Percentiles rank a stretch among this genome's conserved stretches.
Conservation (phyloP, 2,888 invertebrate genomes). For the Apotomis capreana region DNA sequence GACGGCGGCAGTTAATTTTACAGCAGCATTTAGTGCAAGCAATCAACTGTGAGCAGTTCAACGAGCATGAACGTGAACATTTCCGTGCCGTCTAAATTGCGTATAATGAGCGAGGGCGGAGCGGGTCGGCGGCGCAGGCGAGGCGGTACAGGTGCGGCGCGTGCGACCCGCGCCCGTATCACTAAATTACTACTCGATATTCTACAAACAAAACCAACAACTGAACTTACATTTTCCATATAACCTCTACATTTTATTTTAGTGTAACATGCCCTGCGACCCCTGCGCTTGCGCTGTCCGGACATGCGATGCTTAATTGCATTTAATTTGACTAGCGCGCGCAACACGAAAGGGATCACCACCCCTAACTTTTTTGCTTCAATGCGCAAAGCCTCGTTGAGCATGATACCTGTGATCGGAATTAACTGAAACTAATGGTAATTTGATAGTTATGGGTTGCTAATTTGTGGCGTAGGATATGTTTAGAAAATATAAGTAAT, state of each 20-base stretch:
- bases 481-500: no score
- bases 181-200: slow-evolving; percentile 18
- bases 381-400: slow-evolving; percentile 50
- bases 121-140: slow-evolving; percentile 55
- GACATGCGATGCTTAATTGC: slow-evolving; percentile 62
- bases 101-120: slow-evolving; percentile 72
- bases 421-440: slow-evolving; percentile 34
- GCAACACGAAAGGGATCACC: slow-evolving; percentile 50
- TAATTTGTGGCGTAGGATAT: background rate
- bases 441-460: slow-evolving; percentile 9
- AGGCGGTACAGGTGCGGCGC: slow-evolving; percentile 75
- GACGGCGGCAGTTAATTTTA: slow-evolving; percentile 49
- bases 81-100: slow-evolving; percentile 73
- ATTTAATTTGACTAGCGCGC: slow-evolving; percentile 64
- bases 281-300: slow-evolving; percentile 41
- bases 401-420: slow-evolving; percentile 39
- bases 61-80: slow-evolving; percentile 72
- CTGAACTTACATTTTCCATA: background rate
- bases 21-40: slow-evolving; percentile 60
- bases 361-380: slow-evolving; percentile 50
- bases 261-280: slow-evolving; percentile 28
- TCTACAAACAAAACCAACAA: background rate
- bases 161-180: slow-evolving; percentile 51
- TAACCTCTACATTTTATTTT: background rate
- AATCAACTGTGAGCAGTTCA: slow-evolving; percentile 66